Base-by-base conservation (phyloP, 1,140 invertebrate species). In the Heliconius eleuchia region DNA sequence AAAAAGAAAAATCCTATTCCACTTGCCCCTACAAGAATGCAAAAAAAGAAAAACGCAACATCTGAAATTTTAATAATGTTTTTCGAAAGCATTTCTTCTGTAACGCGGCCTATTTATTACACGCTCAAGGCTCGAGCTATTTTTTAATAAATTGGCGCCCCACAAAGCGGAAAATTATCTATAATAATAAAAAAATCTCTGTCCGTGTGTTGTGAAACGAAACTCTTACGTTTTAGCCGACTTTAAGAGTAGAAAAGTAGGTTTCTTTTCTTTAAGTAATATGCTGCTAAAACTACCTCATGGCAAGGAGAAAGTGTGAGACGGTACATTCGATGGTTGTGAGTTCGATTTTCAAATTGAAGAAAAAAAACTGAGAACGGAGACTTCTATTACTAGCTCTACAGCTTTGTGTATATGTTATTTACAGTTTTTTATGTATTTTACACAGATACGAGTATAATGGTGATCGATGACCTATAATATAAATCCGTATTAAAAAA, bases 151-250 rank as follows among this genome's bases (percentile, higher is more conserved):
- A 80, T 80, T 80, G 72, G 57, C 37, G 71, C 52, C 60, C 79
- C 60, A 50, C 79, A 80, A 77, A 80, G 75, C 79, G 79, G 79
- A 80, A 80, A 80, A 80, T 80, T 77, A 80, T 80, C 79, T 77
- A 74, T 80, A 80, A 77, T 80, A 80, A 77, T 23, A 77, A 74
- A 75, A 42, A 70, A 42, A 7, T 34, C 74, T 77, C 23, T 70
- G 39, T 71, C 75, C 42, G n/a, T 70, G 66, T 71, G 6, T 72
- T 75, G 70, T 77, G 46, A 71, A 77, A 57, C 2, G n/a, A 57
- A 23, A 60, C 34, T 70, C 74, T 80, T 75, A 77, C 74, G 75
- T 80, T 73, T 80, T 52, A 80, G 57, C 23, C 42, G 5, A 57
- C 55, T 57, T 9, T 76, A 27, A 52, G 57, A 11, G 46, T 5